phyloP scores from a whole-genome alignment of 92 coral and sea anemone species.

The Zoanthus gigantus region DNA sequence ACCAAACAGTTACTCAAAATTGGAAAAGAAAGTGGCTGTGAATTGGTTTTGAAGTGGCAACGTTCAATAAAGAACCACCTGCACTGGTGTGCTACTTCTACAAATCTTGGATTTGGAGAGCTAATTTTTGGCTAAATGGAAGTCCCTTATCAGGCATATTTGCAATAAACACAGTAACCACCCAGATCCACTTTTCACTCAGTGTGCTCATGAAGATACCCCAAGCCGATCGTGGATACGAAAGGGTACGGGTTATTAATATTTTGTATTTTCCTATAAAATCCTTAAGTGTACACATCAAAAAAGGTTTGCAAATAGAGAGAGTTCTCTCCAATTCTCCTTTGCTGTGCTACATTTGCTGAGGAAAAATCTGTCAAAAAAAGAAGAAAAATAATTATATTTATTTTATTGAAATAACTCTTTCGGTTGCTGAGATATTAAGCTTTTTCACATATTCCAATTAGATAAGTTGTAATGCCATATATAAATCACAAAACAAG shows the following conservation, averaged over 20 bases:
- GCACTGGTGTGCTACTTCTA: conserved; percentile 51
- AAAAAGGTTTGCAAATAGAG: conserved; percentile 1
- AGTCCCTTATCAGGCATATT: conserved; percentile 52
- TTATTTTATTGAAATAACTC: too few relatives aligned
- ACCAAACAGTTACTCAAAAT: conserved; percentile 31
- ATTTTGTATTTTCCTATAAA: neutral
- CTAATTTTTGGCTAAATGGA: conserved; percentile 60
- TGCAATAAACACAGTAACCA: conserved; percentile 45
- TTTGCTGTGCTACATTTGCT: neutral
- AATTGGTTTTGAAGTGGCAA: conserved; percentile 8
- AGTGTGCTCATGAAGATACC: conserved; percentile 38
- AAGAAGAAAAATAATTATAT: neutral
- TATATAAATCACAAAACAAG: neutral
- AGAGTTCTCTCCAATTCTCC: conserved; percentile 1
- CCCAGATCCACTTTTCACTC: conserved; percentile 31
- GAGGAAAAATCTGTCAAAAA: neutral
- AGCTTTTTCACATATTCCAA: neutral
- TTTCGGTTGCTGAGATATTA: too few relatives aligned
- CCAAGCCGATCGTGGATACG: conserved; percentile 1
- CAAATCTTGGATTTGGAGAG: conserved; percentile 30
- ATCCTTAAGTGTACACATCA: neutral
- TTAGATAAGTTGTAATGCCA: neutral
- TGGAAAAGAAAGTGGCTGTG: conserved; percentile 41
- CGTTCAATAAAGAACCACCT: conserved; percentile 26
- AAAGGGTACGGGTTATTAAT: neutral